Percentiles rank a stretch among this genome's conserved stretches.
Conservation (phyloP, 2,888 invertebrate genomes). For the Hirudinaria manillensis region DNA sequence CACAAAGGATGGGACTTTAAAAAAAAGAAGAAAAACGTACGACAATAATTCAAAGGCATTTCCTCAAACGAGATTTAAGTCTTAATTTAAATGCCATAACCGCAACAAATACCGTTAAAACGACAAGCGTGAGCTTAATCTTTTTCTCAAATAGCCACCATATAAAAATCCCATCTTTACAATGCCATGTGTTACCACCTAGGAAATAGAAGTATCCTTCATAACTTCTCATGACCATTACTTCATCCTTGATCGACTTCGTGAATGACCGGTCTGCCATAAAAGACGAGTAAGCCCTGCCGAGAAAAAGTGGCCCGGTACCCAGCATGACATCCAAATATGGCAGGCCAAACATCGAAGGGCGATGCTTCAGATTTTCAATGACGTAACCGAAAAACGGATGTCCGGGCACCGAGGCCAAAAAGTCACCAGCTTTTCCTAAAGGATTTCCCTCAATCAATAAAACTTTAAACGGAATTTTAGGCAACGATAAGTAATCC, state of each 20-base stretch:
- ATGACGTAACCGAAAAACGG: slow-evolving; percentile 16
- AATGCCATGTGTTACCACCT: slow-evolving; percentile 24
- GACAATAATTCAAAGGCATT: too few relatives aligned
- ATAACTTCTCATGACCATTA: background rate
- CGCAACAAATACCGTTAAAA: background rate
- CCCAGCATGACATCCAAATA: slow-evolving; percentile 26
- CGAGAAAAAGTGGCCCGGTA: slow-evolving; percentile 25
- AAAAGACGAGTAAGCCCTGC: background rate
- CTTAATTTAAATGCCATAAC: background rate
- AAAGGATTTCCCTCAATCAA: background rate
- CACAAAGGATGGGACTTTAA: too few relatives aligned
- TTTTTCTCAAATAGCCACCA: slow-evolving; percentile 20
- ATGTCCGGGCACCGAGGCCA: slow-evolving; percentile 19
- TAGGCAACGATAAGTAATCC: background rate
- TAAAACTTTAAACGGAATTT: slow-evolving; percentile 19
- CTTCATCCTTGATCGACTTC: background rate
- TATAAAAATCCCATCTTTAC: slow-evolving; percentile 20
- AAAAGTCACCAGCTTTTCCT: slow-evolving; percentile 18
- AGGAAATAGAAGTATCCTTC: slow-evolving; percentile 13
- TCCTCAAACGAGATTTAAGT: background rate
- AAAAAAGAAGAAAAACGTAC: too few relatives aligned
- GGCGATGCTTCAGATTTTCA: background rate
- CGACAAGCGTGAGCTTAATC: background rate
- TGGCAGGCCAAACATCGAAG: slow-evolving; percentile 5
- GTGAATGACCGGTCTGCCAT: background rate